phyloP scores from a whole-genome alignment of 2,888 invertebrate genomes.

The Shargacucullia verbasci region DNA sequence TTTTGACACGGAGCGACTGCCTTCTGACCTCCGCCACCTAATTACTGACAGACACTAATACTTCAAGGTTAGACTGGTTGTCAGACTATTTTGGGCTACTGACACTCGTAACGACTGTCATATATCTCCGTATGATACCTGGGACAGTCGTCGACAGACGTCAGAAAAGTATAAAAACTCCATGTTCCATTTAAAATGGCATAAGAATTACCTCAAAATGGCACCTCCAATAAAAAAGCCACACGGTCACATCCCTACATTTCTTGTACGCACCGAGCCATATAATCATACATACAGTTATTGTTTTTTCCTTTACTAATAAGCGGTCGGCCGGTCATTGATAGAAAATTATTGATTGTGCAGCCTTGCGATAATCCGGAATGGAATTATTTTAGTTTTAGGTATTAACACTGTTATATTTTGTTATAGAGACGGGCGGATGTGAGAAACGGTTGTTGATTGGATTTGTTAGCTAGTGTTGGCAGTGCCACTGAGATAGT shows the following conservation, averaged over 20 bases:
- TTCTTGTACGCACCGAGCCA: conserved; percentile 55
- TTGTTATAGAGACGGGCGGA: conserved; percentile 42
- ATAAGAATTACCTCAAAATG: conserved; percentile 1
- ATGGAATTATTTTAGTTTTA: conserved; percentile 50
- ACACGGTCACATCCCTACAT: conserved; percentile 63
- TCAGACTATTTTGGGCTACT: too few species aligned
- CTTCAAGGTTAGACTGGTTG: too few species aligned
- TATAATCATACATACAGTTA: conserved; percentile 80
- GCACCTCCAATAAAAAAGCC: conserved; percentile 5
- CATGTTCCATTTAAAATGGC: too few species aligned
- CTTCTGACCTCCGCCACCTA: too few species aligned
- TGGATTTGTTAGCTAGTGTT: conserved; percentile 23
- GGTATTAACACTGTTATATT: conserved; percentile 27
- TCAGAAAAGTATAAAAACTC: too few species aligned
- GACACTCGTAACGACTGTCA: too few species aligned
- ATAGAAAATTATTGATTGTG: conserved; percentile 86
- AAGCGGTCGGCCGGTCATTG: conserved; percentile 83
- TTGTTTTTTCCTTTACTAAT: conserved; percentile 85
- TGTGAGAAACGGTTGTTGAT: conserved; percentile 55
- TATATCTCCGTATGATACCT: too few species aligned
- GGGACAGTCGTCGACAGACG: too few species aligned
- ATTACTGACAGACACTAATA: too few species aligned
- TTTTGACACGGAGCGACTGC: too few species aligned
- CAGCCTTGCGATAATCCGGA: conserved; percentile 46
- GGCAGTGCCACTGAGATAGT: conserved; percentile 4